Evolutionary conservation across 2,888 invertebrate species (phyloP).

Genomic region (Alentia gelatinosa): DNA sequence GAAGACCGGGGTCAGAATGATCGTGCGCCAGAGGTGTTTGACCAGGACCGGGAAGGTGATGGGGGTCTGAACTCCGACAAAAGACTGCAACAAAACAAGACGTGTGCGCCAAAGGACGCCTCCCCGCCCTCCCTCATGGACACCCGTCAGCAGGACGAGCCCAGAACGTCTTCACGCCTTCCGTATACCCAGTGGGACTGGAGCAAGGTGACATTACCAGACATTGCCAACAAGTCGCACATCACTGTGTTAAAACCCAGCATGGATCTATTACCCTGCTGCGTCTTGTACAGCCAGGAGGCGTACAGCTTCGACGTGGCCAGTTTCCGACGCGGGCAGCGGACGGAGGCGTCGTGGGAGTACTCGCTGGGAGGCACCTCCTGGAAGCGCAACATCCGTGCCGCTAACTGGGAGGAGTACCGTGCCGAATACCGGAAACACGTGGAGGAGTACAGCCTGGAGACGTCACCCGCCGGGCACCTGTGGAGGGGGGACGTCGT

Average conservation of each 20-base stretch:
- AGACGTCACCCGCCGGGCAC: conserved; percentile 65
- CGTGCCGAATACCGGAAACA: conserved; percentile 65
- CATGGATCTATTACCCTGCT: background rate
- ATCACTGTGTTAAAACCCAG: background rate
- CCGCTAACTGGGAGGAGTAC: conserved; percentile 73
- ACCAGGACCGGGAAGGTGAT: no score
- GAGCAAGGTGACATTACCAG: conserved; percentile 3
- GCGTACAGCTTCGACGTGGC: background rate
- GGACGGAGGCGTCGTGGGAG: background rate
- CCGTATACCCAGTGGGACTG: conserved; percentile 58
- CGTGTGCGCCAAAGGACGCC: no score
- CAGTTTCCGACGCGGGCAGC: background rate
- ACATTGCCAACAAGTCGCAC: background rate
- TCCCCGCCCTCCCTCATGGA: no score
- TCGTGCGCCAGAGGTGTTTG: no score
- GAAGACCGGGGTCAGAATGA: no score
- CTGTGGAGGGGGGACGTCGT: conserved; percentile 71
- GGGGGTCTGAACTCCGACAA: no score
- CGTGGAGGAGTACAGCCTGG: background rate
- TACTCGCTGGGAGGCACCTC: conserved; percentile 37
- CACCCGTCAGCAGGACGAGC: background rate
- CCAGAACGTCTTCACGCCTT: background rate
- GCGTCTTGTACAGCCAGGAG: background rate
- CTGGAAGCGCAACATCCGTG: conserved; percentile 26
- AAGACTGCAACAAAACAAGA: no score